These are phyloP conservation scores for Andrena haemorrhoa DNA, from an alignment of 2,888 invertebrate genomes.

Conservation along the genomic window DNA sequence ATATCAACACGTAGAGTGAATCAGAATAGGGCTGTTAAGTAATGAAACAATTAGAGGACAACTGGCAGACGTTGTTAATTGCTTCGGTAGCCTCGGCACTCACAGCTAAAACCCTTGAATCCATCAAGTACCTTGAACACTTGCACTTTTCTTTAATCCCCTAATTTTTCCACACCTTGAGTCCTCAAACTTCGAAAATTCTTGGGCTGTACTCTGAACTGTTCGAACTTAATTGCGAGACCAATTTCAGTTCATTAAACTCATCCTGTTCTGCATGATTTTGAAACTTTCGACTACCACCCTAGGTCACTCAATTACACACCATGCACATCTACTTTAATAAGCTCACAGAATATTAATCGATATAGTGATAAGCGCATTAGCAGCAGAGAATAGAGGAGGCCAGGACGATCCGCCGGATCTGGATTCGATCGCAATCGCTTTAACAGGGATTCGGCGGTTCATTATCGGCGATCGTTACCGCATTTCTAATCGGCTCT, in stretches of 20 bases:
- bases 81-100: neutral
- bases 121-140: neutral
- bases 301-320: neutral
- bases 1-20: neutral
- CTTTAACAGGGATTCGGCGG: constrained; percentile 29
- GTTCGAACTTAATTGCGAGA: too few species aligned
- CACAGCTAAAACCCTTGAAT: neutral
- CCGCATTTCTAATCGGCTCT: constrained; percentile 17
- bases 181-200: neutral
- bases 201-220: neutral
- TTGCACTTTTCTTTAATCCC: neutral
- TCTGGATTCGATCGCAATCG: constrained; percentile 1
- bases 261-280: neutral
- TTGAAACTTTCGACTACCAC: neutral
- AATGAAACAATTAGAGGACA: neutral
- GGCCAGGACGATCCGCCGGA: constrained; percentile 20
- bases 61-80: neutral
- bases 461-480: constrained; percentile 22
- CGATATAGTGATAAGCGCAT: neutral
- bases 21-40: neutral
- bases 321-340: neutral
- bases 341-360: neutral
- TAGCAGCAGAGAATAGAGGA: neutral
- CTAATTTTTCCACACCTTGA: neutral
- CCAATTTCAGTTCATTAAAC: neutral